phyloP scores from a whole-genome alignment of 2,113 vertebrate species.

The Chroicocephalus ridibundus region DNA sequence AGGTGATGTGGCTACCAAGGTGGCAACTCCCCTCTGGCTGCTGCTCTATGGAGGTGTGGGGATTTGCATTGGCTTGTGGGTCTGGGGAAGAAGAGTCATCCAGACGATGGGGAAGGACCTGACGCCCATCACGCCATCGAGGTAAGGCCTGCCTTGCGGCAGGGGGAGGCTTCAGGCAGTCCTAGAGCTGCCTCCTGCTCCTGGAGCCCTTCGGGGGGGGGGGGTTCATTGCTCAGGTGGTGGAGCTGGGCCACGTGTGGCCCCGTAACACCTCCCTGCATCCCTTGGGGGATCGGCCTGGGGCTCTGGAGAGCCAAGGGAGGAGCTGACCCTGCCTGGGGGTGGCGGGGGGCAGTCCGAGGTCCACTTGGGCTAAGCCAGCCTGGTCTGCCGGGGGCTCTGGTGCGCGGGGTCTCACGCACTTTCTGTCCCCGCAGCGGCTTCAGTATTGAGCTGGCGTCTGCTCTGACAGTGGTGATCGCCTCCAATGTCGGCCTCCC shows the following conservation, averaged over 20 bases:
- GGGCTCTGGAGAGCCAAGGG: not conserved
- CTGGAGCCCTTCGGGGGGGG: not conserved
- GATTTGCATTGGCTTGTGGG: constrained; percentile 92
- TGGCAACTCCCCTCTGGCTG: constrained; percentile 89
- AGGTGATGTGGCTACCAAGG: constrained; percentile 74
- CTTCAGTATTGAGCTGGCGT: constrained; percentile 96
- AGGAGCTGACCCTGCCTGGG: not conserved
- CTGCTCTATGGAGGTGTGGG: constrained; percentile 90
- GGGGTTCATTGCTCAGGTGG: not conserved
- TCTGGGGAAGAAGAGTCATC: constrained; percentile 97
- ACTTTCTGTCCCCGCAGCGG: constrained; percentile 73
- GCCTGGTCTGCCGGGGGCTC: fast-evolving
- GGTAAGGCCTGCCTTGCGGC: constrained; percentile 66
- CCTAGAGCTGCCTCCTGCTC: not conserved
- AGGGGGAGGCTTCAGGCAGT: not conserved
- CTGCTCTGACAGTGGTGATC: constrained; percentile 90
- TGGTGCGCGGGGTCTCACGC: fast-evolving
- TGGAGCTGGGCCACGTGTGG: fast-evolving
- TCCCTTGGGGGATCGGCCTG: too few relatives aligned
- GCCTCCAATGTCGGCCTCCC: constrained; percentile 95
- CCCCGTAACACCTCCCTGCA: fast-evolving
- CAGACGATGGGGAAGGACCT: constrained; percentile 97
- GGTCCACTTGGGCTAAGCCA: not conserved
- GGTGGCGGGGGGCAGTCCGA: not conserved
- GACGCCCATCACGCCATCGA: constrained; percentile 96